Conservation (phyloP, 2,797 vertebrate species). For the Calcarius lapponicus region DNA sequence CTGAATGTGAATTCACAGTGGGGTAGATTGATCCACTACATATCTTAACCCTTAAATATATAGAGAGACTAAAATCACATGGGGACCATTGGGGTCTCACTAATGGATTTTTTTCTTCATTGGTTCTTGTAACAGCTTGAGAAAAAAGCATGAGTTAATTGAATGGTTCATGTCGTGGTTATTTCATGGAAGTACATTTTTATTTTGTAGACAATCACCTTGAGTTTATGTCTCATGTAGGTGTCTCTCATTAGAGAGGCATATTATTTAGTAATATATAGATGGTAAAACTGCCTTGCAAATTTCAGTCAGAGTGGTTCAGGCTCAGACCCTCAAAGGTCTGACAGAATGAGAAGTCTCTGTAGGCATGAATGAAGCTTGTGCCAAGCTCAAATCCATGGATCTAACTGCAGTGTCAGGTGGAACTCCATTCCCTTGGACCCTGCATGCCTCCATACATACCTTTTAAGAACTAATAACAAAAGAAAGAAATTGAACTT, state of each 20-base stretch:
- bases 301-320: background rate
- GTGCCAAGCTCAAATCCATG: background rate
- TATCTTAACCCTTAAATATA: background rate
- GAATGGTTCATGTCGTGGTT: background rate
- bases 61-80: background rate
- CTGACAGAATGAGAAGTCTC: background rate
- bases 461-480: background rate
- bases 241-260: background rate
- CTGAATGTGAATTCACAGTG: background rate
- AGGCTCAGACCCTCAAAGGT: background rate
- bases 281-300: background rate
- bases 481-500: background rate
- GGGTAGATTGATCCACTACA: background rate
- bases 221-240: background rate
- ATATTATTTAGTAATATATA: background rate
- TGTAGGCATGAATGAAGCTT: background rate
- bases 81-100: background rate
- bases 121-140: background rate
- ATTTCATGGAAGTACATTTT: background rate
- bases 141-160: background rate
- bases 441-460: fast-evolving
- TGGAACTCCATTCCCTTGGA: background rate
- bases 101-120: background rate
- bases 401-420: background rate
- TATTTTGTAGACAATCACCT: background rate